Evolutionary conservation across 2,797 vertebrate species (phyloP).

Genomic region (Acanthiza pusilla): DNA sequence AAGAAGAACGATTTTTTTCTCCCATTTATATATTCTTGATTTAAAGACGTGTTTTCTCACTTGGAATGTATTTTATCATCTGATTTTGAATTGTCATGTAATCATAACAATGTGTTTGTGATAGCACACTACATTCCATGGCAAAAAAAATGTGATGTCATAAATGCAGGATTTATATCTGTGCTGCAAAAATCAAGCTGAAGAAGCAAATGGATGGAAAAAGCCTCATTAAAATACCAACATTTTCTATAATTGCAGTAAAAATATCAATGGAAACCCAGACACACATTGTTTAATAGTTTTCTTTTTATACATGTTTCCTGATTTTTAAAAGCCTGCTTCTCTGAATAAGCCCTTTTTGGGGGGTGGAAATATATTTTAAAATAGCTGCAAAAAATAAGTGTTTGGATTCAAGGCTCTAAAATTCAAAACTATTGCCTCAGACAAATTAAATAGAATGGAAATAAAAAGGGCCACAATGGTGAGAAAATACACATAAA

Average conservation of each 20-base stretch:
- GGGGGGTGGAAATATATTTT: conserved; percentile 10
- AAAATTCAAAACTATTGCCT: conserved; percentile 53
- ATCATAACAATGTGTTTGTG: conserved; percentile 35
- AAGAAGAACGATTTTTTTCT: background rate
- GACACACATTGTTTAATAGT: conserved; percentile 45
- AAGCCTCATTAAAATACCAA: conserved; percentile 47
- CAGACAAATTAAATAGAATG: conserved; percentile 43
- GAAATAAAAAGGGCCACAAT: conserved; percentile 8
- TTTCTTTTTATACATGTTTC: conserved; percentile 44
- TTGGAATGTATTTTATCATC: conserved; percentile 18
- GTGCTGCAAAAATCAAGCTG: conserved; percentile 38
- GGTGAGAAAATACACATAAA: conserved; percentile 62
- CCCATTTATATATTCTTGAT: background rate
- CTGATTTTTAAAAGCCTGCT: conserved; percentile 44
- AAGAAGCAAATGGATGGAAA: conserved; percentile 25
- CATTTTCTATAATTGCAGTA: conserved; percentile 37
- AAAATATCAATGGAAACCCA: conserved; percentile 50
- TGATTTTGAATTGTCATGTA: conserved; percentile 30
- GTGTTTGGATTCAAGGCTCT: conserved; percentile 38
- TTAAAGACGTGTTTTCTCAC: conserved; percentile 12
- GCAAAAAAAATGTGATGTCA: conserved; percentile 55
- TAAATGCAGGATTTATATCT: conserved; percentile 43
- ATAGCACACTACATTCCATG: conserved; percentile 41
- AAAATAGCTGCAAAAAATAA: conserved; percentile 26
- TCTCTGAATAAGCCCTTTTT: conserved; percentile 10